Evolutionary conservation across 2,113 vertebrate genomes (phyloP).

Genomic region (Thoracochromis brauschi): DNA sequence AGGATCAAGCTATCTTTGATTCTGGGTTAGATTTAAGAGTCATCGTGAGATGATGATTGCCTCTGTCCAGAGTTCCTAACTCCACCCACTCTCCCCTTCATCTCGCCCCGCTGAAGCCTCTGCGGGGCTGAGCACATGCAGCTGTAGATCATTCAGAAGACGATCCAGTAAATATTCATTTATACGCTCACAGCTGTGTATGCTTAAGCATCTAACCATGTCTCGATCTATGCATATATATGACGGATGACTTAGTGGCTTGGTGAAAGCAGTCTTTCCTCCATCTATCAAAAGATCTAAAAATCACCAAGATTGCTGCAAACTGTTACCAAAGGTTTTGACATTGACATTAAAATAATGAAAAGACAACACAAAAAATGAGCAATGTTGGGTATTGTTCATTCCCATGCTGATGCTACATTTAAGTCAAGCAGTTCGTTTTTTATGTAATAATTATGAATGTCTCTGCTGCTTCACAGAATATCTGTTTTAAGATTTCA

Average conservation of each 20-base stretch:
- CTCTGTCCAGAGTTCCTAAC: constrained; percentile 1
- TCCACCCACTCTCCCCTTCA: constrained; percentile 7
- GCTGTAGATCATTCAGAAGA: constrained; percentile 34
- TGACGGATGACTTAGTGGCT: neutral
- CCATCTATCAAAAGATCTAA: neutral
- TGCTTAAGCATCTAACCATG: neutral
- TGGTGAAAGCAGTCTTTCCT: neutral
- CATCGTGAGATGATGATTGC: constrained; percentile 26
- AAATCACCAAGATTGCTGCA: neutral
- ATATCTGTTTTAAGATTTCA: neutral
- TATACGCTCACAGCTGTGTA: neutral
- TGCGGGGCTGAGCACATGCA: constrained; percentile 31
- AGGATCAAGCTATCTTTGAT: constrained; percentile 14
- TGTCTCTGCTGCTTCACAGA: neutral
- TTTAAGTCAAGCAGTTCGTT: neutral
- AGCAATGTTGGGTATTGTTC: neutral
- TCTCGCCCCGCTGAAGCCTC: constrained; percentile 3
- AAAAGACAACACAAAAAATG: neutral
- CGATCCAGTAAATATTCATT: neutral
- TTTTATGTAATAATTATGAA: neutral
- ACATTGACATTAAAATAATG: neutral
- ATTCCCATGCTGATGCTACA: neutral
- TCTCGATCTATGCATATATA: neutral
- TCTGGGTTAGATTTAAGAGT: constrained; percentile 13
- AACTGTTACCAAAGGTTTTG: neutral